These are phyloP conservation scores for Hetaerina titia DNA, from an alignment of 2,888 invertebrate genomes.

Conservation along the genomic window DNA sequence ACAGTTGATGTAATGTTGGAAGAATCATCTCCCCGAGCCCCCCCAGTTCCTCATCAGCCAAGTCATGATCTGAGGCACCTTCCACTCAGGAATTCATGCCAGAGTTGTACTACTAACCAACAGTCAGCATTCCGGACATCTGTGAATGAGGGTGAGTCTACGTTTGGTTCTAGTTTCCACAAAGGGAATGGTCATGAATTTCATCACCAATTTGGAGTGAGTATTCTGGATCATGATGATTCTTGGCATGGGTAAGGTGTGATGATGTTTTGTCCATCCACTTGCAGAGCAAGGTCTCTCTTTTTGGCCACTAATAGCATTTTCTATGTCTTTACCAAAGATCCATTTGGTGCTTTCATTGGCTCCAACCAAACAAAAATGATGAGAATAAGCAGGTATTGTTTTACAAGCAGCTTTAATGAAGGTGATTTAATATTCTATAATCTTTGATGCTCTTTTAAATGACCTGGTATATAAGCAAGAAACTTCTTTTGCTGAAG, in stretches of 20 bases:
- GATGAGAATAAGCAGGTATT: too few species aligned
- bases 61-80: background rate
- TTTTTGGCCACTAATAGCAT: too few species aligned
- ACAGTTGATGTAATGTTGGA: background rate
- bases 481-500: background rate
- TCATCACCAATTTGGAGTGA: background rate
- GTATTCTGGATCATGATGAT: background rate
- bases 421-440: background rate
- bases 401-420: too few species aligned
- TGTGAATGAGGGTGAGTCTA: background rate
- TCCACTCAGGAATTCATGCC: background rate
- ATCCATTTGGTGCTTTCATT: too few species aligned
- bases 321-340: too few species aligned
- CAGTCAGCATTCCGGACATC: background rate
- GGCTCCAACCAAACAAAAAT: too few species aligned
- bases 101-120: background rate
- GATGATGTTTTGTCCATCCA: too few species aligned
- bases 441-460: background rate
- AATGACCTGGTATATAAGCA: background rate
- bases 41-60: slow-evolving; percentile 26
- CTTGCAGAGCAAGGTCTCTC: too few species aligned
- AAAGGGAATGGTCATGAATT: background rate
- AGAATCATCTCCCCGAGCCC: slow-evolving; percentile 32
- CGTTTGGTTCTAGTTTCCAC: background rate
- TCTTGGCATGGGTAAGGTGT: too few species aligned